Evolutionary conservation across 1,140 invertebrate species (phyloP), one percentile per base, ranked within the genome.

Genomic region (Trachymyrmex cornetzi): DNA sequence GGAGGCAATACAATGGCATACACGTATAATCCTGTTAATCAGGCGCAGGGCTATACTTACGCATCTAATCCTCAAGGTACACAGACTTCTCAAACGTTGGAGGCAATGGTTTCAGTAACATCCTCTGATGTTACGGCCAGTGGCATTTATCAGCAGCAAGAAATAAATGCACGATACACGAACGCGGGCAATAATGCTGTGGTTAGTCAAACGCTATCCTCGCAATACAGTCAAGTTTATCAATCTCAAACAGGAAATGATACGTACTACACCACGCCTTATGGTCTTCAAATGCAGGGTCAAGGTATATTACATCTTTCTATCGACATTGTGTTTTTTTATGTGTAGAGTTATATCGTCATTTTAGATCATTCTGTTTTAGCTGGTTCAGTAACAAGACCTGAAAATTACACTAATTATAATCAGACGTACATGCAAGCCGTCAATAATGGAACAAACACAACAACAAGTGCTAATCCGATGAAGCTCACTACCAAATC

Each of bases 181-280:
- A 96, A 95, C 50, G 96, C 96, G 1, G 95, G 95, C 59, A 94
- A 91, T 66, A 92, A 92, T 30, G 87, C 91, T 55, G 85, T 93
- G 84, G 90, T 93, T 0, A 93, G 91, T 93, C 92, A 94, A 55
- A 94, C 94, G 38, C 71, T 91, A 16, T 94, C 94, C 1, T 92
- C 94, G 2, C 93, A 94, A 24, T 94, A 94, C 88, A 92, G 91
- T 48, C 93, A 90, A 67, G 77, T 67, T 75, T 92, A 91, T 80
- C 91, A 89, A 63, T 44, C 86, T 4, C 82, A 80, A 55, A 7
- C 72, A 24, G 89, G 66, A 90, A 92, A 87, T 27, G 91, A 91
- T 66, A 90, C 92, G 4, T 96, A 96, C 90, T 96, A 96, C 77
- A 96, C 95, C 14, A 82, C 92, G 3, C 96, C 95, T 0, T 96